phyloP scores from a whole-genome alignment of 2,888 invertebrate species.

The Caenorhabditis afra region DNA sequence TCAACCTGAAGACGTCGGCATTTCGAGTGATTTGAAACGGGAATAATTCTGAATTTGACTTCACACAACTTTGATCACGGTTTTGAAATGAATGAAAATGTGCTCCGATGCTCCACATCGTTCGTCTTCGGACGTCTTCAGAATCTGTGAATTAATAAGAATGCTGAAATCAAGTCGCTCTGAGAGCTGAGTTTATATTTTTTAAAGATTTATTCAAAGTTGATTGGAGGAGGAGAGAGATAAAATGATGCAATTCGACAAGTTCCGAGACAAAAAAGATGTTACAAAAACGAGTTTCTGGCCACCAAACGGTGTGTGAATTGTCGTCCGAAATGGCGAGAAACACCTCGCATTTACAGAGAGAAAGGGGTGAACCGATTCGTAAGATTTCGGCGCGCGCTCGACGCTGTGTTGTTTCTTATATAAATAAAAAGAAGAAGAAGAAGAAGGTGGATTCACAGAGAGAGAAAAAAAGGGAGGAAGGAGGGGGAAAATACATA shows the following conservation, averaged over 20 bases:
- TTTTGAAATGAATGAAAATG: background rate
- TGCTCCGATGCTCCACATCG: background rate
- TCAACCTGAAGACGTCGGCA: background rate
- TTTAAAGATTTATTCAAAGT: too few relatives aligned
- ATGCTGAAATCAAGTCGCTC: too few relatives aligned
- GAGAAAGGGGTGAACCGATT: constrained; percentile 3
- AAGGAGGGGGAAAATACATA: constrained; percentile 2
- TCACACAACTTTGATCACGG: constrained; percentile 1
- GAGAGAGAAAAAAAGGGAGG: constrained; percentile 4
- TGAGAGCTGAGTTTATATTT: too few relatives aligned
- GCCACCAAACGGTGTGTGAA: constrained; percentile 12
- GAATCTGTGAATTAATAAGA: too few relatives aligned
- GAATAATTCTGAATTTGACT: constrained; percentile 2
- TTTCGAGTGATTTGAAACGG: background rate
- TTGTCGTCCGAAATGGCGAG: constrained; percentile 15
- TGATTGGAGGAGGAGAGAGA: too few relatives aligned
- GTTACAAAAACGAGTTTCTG: constrained; percentile 14
- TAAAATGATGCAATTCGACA: constrained; percentile 8
- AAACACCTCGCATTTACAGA: constrained; percentile 15
- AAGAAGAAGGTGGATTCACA: constrained; percentile 17
- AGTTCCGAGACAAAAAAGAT: constrained; percentile 1
- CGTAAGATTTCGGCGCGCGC: constrained; percentile 27
- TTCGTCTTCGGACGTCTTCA: too few relatives aligned
- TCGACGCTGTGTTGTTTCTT: constrained; percentile 40
- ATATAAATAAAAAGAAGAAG: constrained; percentile 27